Evolutionary conservation across 2,113 vertebrate species (phyloP), one percentile per base, ranked within the genome.

Genomic region (Plectropomus leopardus): DNA sequence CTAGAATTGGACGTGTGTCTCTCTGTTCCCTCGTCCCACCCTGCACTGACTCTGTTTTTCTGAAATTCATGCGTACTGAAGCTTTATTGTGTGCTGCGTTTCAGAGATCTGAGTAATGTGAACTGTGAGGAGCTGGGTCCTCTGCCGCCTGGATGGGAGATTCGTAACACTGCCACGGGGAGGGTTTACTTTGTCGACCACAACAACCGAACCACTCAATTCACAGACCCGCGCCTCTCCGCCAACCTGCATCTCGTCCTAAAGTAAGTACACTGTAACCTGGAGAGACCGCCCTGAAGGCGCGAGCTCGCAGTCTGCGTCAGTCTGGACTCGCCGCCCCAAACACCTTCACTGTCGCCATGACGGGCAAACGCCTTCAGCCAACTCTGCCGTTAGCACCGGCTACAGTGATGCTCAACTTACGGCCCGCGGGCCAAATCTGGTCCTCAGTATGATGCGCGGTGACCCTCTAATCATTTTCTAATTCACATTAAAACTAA

Each of bases 161-260:
- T 99, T 77, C 95, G 98, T 19, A 99, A 99, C 93, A 99, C 98
- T 0, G 98, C 98, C 70, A 99, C 98, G 17, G 98, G 98, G 84
- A 96, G 98, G 72, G 98, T 99, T 89, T 99, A 99, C 94, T 99
- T 99, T 80, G 98, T 99, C 78, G 98, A 99, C 95, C 98, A 99
- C 95, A 99, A 99, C 96, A 99, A 99, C 96, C 96, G 98, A 72
- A 99, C 98, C 75, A 99, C 98, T 32, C 98, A 99, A 88, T 99
- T 99, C 93, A 99, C 98, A 26, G 98, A 99, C 89, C 98, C 98
- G 1, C 97, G 98, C 30, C 96, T 99, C 58, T 99, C 98, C 0
- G 98, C 98, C 78, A 99, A 99, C 94, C 95, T 99, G 89, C 98
- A 99, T 92, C 95, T 97, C 66, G 97, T 99, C 83, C 94, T 99